Percentiles rank a stretch among this genome's conserved stretches.
Conservation (phyloP, 53 echinoderm and acorn worm species). For the Mesocentrotus franciscanus region DNA sequence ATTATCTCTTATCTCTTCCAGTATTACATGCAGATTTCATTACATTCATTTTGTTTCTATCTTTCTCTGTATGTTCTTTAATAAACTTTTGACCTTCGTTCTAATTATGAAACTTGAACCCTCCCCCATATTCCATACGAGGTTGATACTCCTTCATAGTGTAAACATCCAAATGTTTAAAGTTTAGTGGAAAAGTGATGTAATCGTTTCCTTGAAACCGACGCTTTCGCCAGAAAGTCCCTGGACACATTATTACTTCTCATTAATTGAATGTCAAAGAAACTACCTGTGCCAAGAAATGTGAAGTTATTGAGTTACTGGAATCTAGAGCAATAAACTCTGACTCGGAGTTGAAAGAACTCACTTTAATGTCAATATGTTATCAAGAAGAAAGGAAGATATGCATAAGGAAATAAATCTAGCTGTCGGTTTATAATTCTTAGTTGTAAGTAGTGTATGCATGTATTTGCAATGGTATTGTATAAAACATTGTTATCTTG, state of each 20-base stretch:
- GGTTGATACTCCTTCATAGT: no score
- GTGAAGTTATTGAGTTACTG: background rate
- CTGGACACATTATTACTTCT: slow-evolving; percentile 19
- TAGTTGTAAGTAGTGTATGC: background rate
- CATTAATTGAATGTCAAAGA: slow-evolving; percentile 29
- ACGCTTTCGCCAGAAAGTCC: background rate
- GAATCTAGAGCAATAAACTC: slow-evolving; percentile 47
- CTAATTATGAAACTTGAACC: background rate
- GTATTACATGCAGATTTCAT: no score
- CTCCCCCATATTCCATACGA: no score
- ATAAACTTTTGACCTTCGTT: background rate
- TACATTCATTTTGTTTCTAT: no score
- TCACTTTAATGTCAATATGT: background rate
- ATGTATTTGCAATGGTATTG: background rate
- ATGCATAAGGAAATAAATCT: background rate
- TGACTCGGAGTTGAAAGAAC: background rate
- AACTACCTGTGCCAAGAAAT: slow-evolving; percentile 18
- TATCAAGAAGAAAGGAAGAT: background rate
- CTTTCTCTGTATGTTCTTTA: background rate
- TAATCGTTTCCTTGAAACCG: background rate
- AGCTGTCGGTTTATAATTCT: background rate
- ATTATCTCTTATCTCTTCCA: no score
- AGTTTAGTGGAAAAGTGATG: slow-evolving; percentile 18
- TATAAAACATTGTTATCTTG: background rate
- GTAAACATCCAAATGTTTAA: background rate